Conservation (phyloP, 37 sponge, comb jelly and placozoan species). For the Oopsacas minuta region DNA sequence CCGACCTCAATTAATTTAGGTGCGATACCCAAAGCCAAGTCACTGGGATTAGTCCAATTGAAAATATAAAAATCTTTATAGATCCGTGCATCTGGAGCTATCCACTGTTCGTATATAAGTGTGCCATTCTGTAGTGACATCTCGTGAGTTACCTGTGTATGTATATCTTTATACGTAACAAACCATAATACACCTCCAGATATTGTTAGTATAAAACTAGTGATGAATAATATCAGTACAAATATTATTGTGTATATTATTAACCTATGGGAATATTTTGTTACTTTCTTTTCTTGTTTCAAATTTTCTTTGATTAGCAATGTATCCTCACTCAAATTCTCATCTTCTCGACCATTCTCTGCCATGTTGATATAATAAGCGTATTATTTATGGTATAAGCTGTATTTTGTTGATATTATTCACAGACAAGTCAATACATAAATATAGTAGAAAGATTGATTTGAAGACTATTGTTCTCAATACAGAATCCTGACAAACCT, state of each 20-base stretch:
- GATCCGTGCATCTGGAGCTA: slow-evolving; percentile 36
- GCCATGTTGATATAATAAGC: background rate
- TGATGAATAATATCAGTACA: background rate
- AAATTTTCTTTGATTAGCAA: background rate
- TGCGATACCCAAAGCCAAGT: slow-evolving; percentile 28
- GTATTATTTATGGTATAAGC: no score
- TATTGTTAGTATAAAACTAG: background rate
- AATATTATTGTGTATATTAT: background rate
- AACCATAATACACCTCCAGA: background rate
- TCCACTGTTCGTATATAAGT: slow-evolving; percentile 46
- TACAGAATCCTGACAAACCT: background rate
- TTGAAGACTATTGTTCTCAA: background rate
- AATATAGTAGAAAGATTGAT: background rate
- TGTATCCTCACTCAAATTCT: background rate
- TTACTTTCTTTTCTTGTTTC: background rate
- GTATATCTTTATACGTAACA: background rate
- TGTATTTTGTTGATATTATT: background rate
- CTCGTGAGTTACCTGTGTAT: background rate
- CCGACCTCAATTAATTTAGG: slow-evolving; percentile 44
- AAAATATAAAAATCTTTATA: slow-evolving; percentile 71
- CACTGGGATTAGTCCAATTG: slow-evolving; percentile 60
- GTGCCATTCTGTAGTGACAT: slow-evolving; percentile 36
- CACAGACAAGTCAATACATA: background rate
- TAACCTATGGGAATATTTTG: background rate
- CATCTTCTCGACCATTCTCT: background rate